Base-by-base conservation (phyloP, 2,113 vertebrate species). In the Mesocricetus auratus region DNA sequence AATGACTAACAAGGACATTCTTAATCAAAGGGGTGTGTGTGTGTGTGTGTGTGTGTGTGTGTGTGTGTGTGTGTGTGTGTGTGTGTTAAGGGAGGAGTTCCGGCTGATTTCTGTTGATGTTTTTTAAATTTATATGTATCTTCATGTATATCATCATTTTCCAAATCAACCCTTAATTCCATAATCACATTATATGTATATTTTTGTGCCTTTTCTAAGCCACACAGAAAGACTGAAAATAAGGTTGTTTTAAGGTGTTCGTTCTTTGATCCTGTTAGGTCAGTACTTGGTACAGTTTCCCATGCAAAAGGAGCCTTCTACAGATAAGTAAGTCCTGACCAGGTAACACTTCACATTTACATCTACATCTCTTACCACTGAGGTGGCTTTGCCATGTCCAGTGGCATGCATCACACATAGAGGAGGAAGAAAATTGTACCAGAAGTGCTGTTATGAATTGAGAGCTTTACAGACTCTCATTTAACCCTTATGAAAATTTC, bases 241-340 rank as follows among this genome's bases (percentile, higher is more conserved):
- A 90, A 96, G 50, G 36, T 95, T 86, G 90, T 90, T 96, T 96
- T 77, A 94, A 94, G 81, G 79, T 78, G 16, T 86, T 91, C 89
- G 73, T 96, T 86, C 81, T 95, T 89, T 85, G 50, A 92, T 62
- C 36, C 29, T 45, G 26, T 71, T 42, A 95, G 29, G 10, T 66
- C 24, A 92, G 92, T 96, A 94, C 75, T 74, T 13, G 1, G 56
- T 81, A 7, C 96, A 53, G 60, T 92, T 97, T 96, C 85, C 26
- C 62, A 74, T 88, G 33, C 17, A 33, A 45, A 66, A 79, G 33
- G 74, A 93, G 33, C 42, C 66, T 31, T 21, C 60, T 92, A 17
- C n/a, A 36, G 58, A 33, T 85, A 68, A 68, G 31, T 47, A 33
- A 73, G 50, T 4, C 50, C 24, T n/a, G 21, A 96, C 7, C 7